Evolutionary conservation across 2,888 invertebrate species (phyloP).

Genomic region (Metallyticus violacea): DNA sequence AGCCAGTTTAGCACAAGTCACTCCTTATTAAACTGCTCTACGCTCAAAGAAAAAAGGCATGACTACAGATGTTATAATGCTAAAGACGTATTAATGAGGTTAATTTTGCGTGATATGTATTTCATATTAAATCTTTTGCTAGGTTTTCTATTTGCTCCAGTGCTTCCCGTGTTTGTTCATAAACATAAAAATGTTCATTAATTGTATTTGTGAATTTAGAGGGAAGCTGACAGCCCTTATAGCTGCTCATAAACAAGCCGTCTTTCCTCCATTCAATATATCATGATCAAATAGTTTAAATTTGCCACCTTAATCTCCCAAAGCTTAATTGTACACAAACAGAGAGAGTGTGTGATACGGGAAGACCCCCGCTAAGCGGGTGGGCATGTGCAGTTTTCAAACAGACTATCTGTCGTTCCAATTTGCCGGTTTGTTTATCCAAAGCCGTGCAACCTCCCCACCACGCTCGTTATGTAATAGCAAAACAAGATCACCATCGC

Average conservation of each 20-base stretch:
- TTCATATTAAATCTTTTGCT: too few species aligned
- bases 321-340: neutral
- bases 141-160: too few species aligned
- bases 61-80: too few species aligned
- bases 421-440: constrained; percentile 15
- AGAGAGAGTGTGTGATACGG: neutral
- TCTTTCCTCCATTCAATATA: neutral
- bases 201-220: neutral
- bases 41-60: too few species aligned
- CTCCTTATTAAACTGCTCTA: too few species aligned
- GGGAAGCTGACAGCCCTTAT: neutral
- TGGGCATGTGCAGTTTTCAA: neutral
- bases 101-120: too few species aligned
- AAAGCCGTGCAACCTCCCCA: neutral
- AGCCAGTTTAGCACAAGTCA: too few species aligned
- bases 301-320: neutral
- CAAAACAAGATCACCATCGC: neutral
- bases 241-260: neutral
- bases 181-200: neutral
- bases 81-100: too few species aligned
- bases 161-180: too few species aligned
- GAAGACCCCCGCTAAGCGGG: too few species aligned
- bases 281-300: constrained; percentile 3
- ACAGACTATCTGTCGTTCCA: constrained; percentile 8
- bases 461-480: neutral